Percentiles rank a stretch among this genome's conserved stretches.
phyloP scores from a whole-genome alignment of 2,797 vertebrate genomes.

The Eurystomus glaucurus region DNA sequence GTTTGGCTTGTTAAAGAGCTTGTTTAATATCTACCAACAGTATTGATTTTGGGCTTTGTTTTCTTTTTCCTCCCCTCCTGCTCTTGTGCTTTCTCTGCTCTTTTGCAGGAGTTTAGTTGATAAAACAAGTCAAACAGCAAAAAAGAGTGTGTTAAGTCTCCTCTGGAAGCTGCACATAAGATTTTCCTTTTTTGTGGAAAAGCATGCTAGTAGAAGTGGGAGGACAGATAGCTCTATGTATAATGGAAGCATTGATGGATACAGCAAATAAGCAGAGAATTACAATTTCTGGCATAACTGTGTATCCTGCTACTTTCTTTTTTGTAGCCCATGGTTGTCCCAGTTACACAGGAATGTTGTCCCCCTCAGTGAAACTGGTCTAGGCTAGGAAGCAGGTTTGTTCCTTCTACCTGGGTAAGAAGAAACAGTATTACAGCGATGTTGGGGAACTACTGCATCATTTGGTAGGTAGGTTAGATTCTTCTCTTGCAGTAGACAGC shows the following conservation, averaged over 20 bases:
- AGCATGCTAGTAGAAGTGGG: not conserved
- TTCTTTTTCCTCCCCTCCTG: not conserved
- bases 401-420: not conserved
- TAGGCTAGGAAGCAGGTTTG: not conserved
- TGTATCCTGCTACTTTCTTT: not conserved
- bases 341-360: not conserved
- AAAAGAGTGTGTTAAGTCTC: not conserved
- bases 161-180: constrained; percentile 8
- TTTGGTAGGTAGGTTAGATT: not conserved
- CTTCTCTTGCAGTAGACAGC: not conserved
- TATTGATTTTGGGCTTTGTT: constrained; percentile 61
- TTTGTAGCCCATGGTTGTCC: not conserved
- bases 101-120: constrained; percentile 28
- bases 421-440: not conserved
- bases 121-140: constrained; percentile 31
- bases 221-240: not conserved
- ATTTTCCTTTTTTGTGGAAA: not conserved
- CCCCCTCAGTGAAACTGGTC: not conserved
- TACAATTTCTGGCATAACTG: not conserved
- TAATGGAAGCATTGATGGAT: not conserved
- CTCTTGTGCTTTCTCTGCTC: not conserved
- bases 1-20: constrained; percentile 61
- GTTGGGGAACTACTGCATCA: not conserved
- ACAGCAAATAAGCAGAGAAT: not conserved
- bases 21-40: constrained; percentile 54